phyloP scores from a whole-genome alignment of 2,797 vertebrate species.

The Cyclopterus lumpus region DNA sequence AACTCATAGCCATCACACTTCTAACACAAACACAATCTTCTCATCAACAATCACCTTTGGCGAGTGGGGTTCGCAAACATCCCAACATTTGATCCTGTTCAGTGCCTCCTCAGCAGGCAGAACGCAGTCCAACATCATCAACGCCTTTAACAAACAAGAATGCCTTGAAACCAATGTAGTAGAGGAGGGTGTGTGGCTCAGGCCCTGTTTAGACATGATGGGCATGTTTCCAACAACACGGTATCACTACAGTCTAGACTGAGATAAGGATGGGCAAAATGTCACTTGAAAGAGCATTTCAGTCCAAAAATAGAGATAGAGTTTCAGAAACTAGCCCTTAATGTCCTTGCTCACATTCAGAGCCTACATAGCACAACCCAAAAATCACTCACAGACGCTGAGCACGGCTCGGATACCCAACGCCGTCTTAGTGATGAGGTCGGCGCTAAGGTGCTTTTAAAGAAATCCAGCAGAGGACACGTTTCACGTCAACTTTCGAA shows the following conservation, averaged over 20 bases:
- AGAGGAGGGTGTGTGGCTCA: conserved; percentile 63
- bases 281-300: conserved; percentile 62
- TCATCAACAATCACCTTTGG: conserved; percentile 51
- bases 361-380: conserved; percentile 60
- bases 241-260: conserved; percentile 67
- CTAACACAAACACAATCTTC: conserved; percentile 56
- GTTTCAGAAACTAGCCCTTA: conserved; percentile 78
- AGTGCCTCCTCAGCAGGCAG: conserved; percentile 60
- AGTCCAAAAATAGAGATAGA: conserved; percentile 65
- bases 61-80: conserved; percentile 57
- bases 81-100: conserved; percentile 50
- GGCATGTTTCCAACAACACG: conserved; percentile 63
- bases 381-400: conserved; percentile 49
- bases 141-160: conserved; percentile 61
- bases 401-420: conserved; percentile 43
- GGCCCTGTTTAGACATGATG: conserved; percentile 69
- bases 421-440: conserved; percentile 46
- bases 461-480: conserved; percentile 68
- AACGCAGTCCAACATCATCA: conserved; percentile 50
- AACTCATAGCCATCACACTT: conserved; percentile 54
- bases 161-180: conserved; percentile 58
- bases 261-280: conserved; percentile 53
- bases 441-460: conserved; percentile 72
- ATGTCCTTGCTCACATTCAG: conserved; percentile 70
- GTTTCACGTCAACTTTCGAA: conserved; percentile 57